Evolutionary conservation across 1,140 invertebrate species (phyloP).

Genomic region (Aphidius gifuensis): DNA sequence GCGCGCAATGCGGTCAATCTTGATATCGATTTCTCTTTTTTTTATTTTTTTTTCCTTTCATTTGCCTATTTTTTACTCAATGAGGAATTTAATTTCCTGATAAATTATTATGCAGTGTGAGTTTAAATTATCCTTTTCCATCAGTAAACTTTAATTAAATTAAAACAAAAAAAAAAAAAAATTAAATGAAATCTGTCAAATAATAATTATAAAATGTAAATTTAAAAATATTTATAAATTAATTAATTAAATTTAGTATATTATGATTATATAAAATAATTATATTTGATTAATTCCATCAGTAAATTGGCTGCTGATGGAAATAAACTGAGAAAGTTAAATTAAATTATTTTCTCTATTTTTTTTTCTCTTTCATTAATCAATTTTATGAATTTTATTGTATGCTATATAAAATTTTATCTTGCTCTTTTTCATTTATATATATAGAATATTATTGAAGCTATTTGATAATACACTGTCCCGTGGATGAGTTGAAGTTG

Average conservation of each 20-base stretch:
- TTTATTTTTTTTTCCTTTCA: slow-evolving; percentile 2
- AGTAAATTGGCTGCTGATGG: too few species aligned
- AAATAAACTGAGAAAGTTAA: too few species aligned
- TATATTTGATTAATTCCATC: too few species aligned
- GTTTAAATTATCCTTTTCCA: too few species aligned
- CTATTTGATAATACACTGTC: too few species aligned
- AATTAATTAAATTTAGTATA: too few species aligned
- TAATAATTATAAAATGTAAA: not conserved
- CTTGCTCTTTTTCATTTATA: slow-evolving; percentile 1
- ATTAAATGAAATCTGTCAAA: not conserved
- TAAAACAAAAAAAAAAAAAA: slow-evolving; percentile 1
- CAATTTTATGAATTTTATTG: not conserved
- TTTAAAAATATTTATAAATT: too few species aligned
- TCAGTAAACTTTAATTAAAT: not conserved
- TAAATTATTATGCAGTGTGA: too few species aligned
- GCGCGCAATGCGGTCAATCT: slow-evolving; percentile 26
- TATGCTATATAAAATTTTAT: not conserved
- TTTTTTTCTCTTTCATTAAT: slow-evolving; percentile 3
- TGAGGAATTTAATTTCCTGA: too few species aligned
- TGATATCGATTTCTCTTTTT: slow-evolving; percentile 18
- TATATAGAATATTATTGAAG: too few species aligned
- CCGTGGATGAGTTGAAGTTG: too few species aligned
- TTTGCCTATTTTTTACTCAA: not conserved
- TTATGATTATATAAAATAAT: too few species aligned
- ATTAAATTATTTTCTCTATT: not conserved